phyloP scores from a whole-genome alignment of 1,140 invertebrate species.

The Sycobia sp. region DNA sequence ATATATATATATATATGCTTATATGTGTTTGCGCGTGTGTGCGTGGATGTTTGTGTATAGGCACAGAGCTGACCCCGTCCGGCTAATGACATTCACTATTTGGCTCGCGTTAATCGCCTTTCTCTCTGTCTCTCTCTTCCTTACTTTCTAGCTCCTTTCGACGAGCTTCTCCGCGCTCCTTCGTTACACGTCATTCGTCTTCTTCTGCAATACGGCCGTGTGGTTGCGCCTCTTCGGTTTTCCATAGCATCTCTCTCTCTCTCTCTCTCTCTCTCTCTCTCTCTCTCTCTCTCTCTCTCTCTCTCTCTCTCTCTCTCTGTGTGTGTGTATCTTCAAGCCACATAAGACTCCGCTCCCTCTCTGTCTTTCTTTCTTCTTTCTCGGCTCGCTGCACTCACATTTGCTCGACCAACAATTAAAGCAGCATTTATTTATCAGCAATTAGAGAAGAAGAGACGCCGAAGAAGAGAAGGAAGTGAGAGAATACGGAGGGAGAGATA shows the following conservation, averaged over 20 bases:
- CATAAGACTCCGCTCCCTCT: slow-evolving; percentile 2
- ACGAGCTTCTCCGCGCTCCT: too few species aligned
- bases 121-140: too few species aligned
- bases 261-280: background rate
- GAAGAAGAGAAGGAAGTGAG: background rate
- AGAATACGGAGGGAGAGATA: background rate
- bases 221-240: too few species aligned
- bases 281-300: background rate
- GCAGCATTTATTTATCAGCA: slow-evolving; percentile 37
- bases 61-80: slow-evolving; percentile 12
- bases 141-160: background rate
- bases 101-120: slow-evolving; percentile 26
- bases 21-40: too few species aligned
- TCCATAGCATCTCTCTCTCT: background rate
- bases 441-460: slow-evolving; percentile 21
- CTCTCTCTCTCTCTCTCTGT: background rate
- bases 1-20: too few species aligned
- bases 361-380: too few species aligned
- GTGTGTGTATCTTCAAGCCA: background rate
- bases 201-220: too few species aligned
- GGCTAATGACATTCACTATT: slow-evolving; percentile 24
- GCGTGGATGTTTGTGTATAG: too few species aligned
- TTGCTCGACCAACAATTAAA: slow-evolving; percentile 19
- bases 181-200: too few species aligned
- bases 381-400: slow-evolving; percentile 5